Percentiles rank a stretch among this genome's conserved stretches.
These are phyloP conservation scores for Trinorchestia longiramus DNA, from an alignment of 1,140 invertebrate genomes.

Conservation along the genomic window DNA sequence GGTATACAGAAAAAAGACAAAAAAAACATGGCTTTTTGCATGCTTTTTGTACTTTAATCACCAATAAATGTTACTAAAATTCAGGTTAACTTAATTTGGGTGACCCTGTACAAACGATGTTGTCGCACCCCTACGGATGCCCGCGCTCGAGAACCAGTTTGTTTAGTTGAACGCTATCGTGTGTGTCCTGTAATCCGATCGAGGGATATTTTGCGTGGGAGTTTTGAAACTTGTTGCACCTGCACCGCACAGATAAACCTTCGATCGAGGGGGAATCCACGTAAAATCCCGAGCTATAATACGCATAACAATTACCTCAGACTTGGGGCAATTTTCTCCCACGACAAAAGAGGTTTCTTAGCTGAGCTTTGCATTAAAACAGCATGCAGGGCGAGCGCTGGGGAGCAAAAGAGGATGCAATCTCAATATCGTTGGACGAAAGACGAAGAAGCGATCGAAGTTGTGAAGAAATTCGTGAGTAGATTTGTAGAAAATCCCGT, in stretches of 20 bases:
- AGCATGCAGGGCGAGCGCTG: neutral
- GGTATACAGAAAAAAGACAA: too few relatives aligned
- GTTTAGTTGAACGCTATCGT: neutral
- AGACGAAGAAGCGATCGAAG: neutral
- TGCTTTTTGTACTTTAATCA: neutral
- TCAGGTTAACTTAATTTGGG: neutral
- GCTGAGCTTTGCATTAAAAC: neutral
- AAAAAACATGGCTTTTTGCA: too few relatives aligned
- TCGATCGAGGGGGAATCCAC: neutral
- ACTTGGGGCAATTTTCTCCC: neutral
- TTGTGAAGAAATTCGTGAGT: neutral
- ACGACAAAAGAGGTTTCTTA: neutral
- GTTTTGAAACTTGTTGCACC: neutral
- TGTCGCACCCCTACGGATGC: too few relatives aligned
- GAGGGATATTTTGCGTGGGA: conserved; percentile 45
- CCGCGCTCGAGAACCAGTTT: neutral
- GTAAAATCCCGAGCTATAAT: conserved; percentile 14
- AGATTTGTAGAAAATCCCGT: neutral
- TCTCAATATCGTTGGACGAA: neutral
- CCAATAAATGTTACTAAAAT: neutral
- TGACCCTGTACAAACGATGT: neutral
- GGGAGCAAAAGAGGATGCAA: neutral
- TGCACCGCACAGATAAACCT: conserved; percentile 29
- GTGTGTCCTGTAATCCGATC: conserved; percentile 4
- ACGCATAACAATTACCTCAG: conserved; percentile 1